Percentiles rank a stretch among this genome's conserved stretches.
Evolutionary conservation across 2,113 vertebrate species (phyloP).

Genomic region (Ochotona princeps): DNA sequence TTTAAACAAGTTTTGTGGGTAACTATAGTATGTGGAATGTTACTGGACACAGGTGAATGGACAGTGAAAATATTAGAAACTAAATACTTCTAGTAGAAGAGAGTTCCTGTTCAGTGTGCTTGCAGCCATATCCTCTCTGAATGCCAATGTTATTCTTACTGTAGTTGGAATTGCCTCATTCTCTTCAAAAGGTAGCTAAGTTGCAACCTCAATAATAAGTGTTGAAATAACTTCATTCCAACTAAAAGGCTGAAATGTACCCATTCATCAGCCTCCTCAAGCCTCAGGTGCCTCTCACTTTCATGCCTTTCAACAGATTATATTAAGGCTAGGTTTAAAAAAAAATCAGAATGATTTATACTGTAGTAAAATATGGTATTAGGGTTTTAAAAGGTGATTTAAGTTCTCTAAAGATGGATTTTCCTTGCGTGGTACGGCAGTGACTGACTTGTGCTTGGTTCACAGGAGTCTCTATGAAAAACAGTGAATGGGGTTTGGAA

Average conservation of each 20-base stretch:
- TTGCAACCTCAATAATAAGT: constrained; percentile 52
- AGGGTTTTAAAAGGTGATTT: constrained; percentile 26
- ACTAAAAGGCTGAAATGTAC: constrained; percentile 60
- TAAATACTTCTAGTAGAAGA: neutral
- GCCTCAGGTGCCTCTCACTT: neutral
- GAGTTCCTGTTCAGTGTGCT: neutral
- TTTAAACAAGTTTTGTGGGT: neutral
- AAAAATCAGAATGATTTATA: constrained; percentile 14
- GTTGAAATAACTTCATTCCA: constrained; percentile 60
- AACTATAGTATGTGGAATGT: constrained; percentile 2
- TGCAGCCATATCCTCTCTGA: neutral
- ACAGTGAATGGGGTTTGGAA: neutral
- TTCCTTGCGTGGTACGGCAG: neutral
- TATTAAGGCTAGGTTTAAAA: constrained; percentile 48
- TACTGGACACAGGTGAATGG: neutral
- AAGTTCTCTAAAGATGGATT: neutral
- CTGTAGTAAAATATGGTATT: constrained; percentile 46
- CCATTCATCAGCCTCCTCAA: constrained; percentile 36
- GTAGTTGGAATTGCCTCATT: neutral
- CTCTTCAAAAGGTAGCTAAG: constrained; percentile 38
- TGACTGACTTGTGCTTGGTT: neutral
- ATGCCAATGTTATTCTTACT: neutral
- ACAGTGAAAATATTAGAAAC: neutral
- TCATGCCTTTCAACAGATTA: constrained; percentile 54
- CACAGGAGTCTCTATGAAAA: neutral